These are phyloP conservation scores for Drosophila ercepeae DNA, from an alignment of 1,140 invertebrate species.

Conservation along the genomic window DNA sequence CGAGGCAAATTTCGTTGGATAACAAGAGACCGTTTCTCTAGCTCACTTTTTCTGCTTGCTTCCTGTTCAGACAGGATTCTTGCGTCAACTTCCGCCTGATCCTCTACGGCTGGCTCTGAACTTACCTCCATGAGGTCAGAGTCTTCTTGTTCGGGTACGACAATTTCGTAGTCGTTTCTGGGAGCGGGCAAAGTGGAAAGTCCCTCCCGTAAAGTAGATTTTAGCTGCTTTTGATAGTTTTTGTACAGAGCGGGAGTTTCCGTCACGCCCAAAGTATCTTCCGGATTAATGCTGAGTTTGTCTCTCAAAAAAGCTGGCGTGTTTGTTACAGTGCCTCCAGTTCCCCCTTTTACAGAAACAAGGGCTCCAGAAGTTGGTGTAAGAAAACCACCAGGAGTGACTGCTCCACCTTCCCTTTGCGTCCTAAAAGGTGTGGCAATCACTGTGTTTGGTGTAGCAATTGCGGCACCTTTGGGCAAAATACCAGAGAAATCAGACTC, in stretches of 20 bases:
- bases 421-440: conserved; percentile 94
- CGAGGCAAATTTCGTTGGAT: conserved; percentile 95
- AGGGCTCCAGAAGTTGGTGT: conserved; percentile 84
- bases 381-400: conserved; percentile 85
- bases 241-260: conserved; percentile 87
- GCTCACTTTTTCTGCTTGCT: conserved; percentile 84
- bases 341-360: conserved; percentile 76
- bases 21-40: conserved; percentile 92
- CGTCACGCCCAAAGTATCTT: conserved; percentile 89
- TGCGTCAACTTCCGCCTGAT: conserved; percentile 96
- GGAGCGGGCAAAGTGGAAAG: conserved; percentile 93
- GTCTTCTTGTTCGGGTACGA: conserved; percentile 94
- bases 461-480: conserved; percentile 89
- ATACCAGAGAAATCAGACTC: conserved; percentile 94
- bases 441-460: conserved; percentile 97
- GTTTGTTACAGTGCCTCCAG: conserved; percentile 13
- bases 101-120: conserved; percentile 86
- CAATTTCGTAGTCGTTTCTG: conserved; percentile 99
- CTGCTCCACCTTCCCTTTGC: conserved; percentile 78
- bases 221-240: conserved; percentile 88
- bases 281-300: conserved; percentile 97
- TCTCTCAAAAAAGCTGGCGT: conserved; percentile 89
- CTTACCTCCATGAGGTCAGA: conserved; percentile 85
- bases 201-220: conserved; percentile 89
- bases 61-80: conserved; percentile 83